Base-by-base conservation (phyloP, 2,888 invertebrate genomes). In the Hydriomena furcata region DNA sequence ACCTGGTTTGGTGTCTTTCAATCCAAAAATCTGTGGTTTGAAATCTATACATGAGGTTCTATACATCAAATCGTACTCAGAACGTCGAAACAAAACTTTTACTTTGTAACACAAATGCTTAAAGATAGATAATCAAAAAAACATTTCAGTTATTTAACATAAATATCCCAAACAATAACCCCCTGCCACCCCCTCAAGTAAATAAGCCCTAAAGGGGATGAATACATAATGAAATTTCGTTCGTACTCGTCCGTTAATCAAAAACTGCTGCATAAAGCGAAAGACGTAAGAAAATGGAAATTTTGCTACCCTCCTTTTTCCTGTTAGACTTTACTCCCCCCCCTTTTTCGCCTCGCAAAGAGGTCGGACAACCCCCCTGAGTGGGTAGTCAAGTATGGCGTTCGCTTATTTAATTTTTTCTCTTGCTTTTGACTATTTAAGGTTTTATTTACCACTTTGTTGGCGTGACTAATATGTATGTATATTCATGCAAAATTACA, bases 221-320 rank as follows among this genome's bases (percentile, higher is more conserved):
- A 86, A 88, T 88, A 88, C 79, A 84, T 88, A 88, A 90, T 89
- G 86, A 87, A 86, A 87, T 87, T 84, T 82, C 78, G 76, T 84
- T 79, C 81, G 79, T 76, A 66, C 76, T 74, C 81, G 87, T 86
- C 87, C 89, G 89, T 88, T 89, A 88, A 88, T 89, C 89, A 88
- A 88, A 89, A 87, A 88, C 79, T 88, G 85, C 84, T 85, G 87
- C 85, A 83, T 82, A 88, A 80, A 75, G 71, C 70, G 79, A 87
- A 88, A 87, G 85, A 84, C 88, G 87, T 78, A 88, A 88, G 88
- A 88, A 88, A 88, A 88, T 88, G 88, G 88, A 90, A 90, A 90
- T 90, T 89, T 90, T 88, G 85, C 89, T 78, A 79, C 89, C 89
- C 89, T 90, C 89, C 89, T 90, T 90, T 89, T 90, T 90, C 89